Percentiles rank a stretch among this genome's conserved stretches.
Evolutionary conservation across 2,888 invertebrate genomes (phyloP).

Genomic region (Plebejus argus): DNA sequence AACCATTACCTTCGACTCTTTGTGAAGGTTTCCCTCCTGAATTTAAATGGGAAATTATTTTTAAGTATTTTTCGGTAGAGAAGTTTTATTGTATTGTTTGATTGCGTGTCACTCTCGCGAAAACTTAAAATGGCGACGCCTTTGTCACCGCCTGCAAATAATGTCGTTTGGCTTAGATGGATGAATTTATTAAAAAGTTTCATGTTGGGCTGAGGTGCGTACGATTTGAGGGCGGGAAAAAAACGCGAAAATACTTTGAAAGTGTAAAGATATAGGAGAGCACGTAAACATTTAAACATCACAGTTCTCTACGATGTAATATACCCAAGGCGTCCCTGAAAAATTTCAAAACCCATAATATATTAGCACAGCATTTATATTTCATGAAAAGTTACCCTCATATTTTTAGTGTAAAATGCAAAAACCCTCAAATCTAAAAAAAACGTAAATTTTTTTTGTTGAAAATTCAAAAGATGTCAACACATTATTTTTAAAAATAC

Average conservation of each 20-base stretch:
- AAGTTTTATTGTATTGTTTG: conserved; percentile 81
- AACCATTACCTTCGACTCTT: conserved; percentile 63
- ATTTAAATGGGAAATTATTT: conserved; percentile 80
- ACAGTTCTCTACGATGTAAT: too few relatives aligned
- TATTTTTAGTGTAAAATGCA: too few relatives aligned
- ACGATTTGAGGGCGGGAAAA: neutral
- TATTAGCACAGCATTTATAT: too few relatives aligned
- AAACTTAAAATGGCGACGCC: conserved; percentile 68
- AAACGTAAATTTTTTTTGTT: too few relatives aligned
- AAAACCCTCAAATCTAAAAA: too few relatives aligned
- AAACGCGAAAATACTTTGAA: neutral
- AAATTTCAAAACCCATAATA: too few relatives aligned
- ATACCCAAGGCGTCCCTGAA: too few relatives aligned
- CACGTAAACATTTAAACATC: too few relatives aligned
- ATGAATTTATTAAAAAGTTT: conserved; percentile 77
- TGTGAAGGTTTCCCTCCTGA: conserved; percentile 70
- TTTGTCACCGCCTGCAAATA: conserved; percentile 66
- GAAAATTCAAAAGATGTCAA: too few relatives aligned
- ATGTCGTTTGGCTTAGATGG: conserved; percentile 63
- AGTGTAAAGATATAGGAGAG: too few relatives aligned
- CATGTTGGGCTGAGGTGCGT: conserved; percentile 53
- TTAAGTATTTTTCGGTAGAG: conserved; percentile 78
- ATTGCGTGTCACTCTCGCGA: conserved; percentile 79
- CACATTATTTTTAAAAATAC: too few relatives aligned
- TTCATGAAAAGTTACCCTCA: too few relatives aligned